Evolutionary conservation across 1,140 invertebrate species (phyloP), one percentile per base, ranked within the genome.

Genomic region (Brachionus plicatilis): DNA sequence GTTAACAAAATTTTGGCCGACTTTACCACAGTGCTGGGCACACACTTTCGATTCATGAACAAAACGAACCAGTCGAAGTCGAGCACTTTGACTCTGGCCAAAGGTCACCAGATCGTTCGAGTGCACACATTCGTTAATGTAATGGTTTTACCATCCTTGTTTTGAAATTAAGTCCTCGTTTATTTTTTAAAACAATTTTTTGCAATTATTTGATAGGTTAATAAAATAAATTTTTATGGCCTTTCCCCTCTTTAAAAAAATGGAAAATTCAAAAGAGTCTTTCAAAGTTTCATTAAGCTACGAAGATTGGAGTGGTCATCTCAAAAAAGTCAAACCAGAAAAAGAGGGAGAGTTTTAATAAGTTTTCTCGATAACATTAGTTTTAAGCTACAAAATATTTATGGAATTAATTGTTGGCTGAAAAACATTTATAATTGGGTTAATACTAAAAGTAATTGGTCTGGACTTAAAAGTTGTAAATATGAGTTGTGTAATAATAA

Each of bases 51-150:
- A 92, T 90, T 96, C 94, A 89, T 98, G 92, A 88, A 97, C 53
- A 97, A 91, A 76, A 99, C 89, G 41, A 99, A 88, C 97, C 97
- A 99, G 91, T 99, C 97, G 90, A 97, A 94, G 33, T 97, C 97
- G 17, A 99, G 90, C 3, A 95, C 86, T 87, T 93, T 92, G 0
- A 95, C 93, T 65, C n/a, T n/a, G n/a, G n/a, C n/a, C n/a, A n/a
- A n/a, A n/a, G n/a, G n/a, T n/a, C n/a, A n/a, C n/a, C n/a, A n/a
- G n/a, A n/a, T n/a, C n/a, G n/a, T n/a, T n/a, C n/a, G n/a, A n/a
- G n/a, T n/a, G n/a, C n/a, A n/a, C n/a, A n/a, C n/a, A n/a, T n/a
- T n/a, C n/a, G n/a, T n/a, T n/a, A n/a, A n/a, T n/a, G n/a, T n/a
- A n/a, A n/a, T n/a, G n/a, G n/a, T n/a, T n/a, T n/a, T n/a, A n/a